Conservation (phyloP, 35 echinoderm and acorn worm genomes). For the Eucidaris tribuloides region DNA sequence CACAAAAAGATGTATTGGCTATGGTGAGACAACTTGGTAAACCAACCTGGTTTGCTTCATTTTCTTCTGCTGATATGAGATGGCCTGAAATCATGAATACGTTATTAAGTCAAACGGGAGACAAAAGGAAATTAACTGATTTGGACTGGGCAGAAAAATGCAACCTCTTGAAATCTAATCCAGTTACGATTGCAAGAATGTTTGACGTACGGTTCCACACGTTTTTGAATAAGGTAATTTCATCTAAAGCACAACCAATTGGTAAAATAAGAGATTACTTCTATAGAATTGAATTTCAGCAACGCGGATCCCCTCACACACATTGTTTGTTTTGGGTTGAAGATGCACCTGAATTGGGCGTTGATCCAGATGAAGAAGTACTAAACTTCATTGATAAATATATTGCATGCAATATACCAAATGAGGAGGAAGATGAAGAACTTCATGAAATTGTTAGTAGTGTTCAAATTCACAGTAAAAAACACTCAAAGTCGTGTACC, state of each 20-base stretch:
- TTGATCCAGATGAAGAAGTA: conserved; percentile 27
- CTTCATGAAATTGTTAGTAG: conserved; percentile 62
- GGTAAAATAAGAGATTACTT: conserved; percentile 46
- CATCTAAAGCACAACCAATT: conserved; percentile 38
- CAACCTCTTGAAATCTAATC: conserved; percentile 37
- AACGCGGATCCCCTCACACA: conserved; percentile 38
- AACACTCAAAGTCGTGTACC: conserved; percentile 75
- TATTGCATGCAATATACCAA: conserved; percentile 40
- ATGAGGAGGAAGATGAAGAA: conserved; percentile 38
- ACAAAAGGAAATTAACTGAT: conserved; percentile 4
- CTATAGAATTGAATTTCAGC: conserved; percentile 55
- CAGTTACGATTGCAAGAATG: conserved; percentile 57
- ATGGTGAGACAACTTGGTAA: conserved; percentile 77
- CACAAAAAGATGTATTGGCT: conserved; percentile 62
- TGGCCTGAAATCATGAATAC: conserved; percentile 53
- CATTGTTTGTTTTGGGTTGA: conserved; percentile 48
- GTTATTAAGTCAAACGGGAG: conserved; percentile 25
- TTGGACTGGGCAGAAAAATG: conserved; percentile 59
- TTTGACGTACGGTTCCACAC: conserved; percentile 49
- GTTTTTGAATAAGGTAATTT: conserved; percentile 61
- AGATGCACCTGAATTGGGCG: conserved; percentile 35
- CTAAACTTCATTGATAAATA: conserved; percentile 58
- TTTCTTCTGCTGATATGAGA: conserved; percentile 65
- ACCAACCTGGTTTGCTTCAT: conserved; percentile 62
- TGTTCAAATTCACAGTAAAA: conserved; percentile 65